A percentile compares a stretch with the other conserved stretches of the same genome.
Evolutionary conservation across 2,888 invertebrate species (phyloP).

Genomic region (Drosophila kambysellisi): DNA sequence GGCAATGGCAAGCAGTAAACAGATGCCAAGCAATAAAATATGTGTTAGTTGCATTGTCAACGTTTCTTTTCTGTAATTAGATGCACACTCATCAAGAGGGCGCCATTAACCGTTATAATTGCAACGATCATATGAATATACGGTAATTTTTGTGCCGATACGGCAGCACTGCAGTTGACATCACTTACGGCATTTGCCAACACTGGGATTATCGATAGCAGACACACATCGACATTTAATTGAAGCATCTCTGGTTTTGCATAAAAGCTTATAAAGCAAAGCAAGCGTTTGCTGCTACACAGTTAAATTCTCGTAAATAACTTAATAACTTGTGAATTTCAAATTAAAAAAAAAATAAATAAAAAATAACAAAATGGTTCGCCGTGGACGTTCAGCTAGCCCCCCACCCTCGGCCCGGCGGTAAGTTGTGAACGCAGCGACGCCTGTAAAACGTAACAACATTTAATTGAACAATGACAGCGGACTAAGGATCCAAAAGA

Average conservation of each 20-base stretch:
- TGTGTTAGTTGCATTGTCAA: conserved; percentile 28
- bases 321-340: conserved; percentile 29
- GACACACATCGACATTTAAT: conserved; percentile 10
- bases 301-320: conserved; percentile 56
- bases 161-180: conserved; percentile 20
- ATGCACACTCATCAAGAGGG: conserved; percentile 14
- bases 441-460: conserved; percentile 1
- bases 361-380: conserved; percentile 87
- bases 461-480: conserved; percentile 26
- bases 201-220: conserved; percentile 12
- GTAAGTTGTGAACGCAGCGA: conserved; percentile 82
- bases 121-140: conserved; percentile 16
- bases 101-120: conserved; percentile 50
- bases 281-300: conserved; percentile 27
- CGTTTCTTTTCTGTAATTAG: background rate
- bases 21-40: conserved; percentile 4
- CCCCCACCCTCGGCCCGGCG: conserved; percentile 89
- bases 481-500: conserved; percentile 5
- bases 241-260: conserved; percentile 7
- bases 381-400: conserved; percentile 90
- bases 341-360: conserved; percentile 7
- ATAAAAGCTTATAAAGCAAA: conserved; percentile 51
- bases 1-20: background rate
- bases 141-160: background rate
- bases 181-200: background rate